phyloP scores from a whole-genome alignment of 2,797 vertebrate genomes.

The Cynopterus sphinx region DNA sequence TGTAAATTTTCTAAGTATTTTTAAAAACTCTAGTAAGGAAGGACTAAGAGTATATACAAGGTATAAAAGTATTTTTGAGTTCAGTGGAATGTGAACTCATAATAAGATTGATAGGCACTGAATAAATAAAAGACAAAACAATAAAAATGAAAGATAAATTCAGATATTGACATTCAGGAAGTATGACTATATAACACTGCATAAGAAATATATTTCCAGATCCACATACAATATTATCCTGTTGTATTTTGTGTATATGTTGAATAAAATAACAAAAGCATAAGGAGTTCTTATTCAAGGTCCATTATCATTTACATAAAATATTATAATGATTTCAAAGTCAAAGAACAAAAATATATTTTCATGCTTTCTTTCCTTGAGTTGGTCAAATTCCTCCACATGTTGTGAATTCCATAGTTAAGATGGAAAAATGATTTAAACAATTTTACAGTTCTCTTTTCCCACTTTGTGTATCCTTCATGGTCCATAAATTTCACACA shows the following conservation, averaged over 20 bases:
- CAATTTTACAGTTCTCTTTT: background rate
- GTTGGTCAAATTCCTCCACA: background rate
- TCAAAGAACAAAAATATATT: background rate
- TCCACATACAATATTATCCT: background rate
- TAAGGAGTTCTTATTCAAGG: background rate
- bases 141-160: constrained; percentile 18
- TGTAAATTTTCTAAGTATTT: background rate
- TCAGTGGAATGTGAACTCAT: constrained; percentile 5
- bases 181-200: background rate
- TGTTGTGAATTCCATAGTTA: background rate
- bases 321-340: constrained; percentile 3
- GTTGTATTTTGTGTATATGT: background rate
- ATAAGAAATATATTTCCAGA: background rate
- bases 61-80: constrained; percentile 1
- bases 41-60: background rate
- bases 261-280: constrained; percentile 45
- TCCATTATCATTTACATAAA: constrained; percentile 18
- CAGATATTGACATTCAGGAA: background rate
- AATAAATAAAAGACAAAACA: constrained; percentile 1
- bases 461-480: background rate
- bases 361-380: background rate
- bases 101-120: background rate
- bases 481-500: background rate
- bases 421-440: background rate
- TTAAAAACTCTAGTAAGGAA: constrained; percentile 22